Evolutionary conservation across 2,888 invertebrate species (phyloP), one percentile per base, ranked within the genome.

Genomic region (Hyppa rectilinea): DNA sequence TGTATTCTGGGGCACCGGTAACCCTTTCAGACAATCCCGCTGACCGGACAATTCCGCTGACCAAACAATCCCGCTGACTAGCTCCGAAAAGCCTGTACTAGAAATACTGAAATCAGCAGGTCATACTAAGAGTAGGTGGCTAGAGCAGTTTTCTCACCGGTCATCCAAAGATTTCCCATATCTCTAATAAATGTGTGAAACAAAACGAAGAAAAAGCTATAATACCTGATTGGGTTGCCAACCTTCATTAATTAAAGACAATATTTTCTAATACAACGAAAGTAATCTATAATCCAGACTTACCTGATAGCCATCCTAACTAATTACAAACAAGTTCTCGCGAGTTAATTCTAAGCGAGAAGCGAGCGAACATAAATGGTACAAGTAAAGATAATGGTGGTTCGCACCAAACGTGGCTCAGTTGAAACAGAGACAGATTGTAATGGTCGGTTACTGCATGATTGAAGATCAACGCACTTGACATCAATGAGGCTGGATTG

Each of bases 381-480:
- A 83, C 43, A 60, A 47, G 61, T n/a, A 36, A 29, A 66, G 50
- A 70, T 84, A 87, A 88, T 87, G 84, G 80, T 80, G 84, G 81
- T 84, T 86, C 80, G 60, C 82, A 78, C 85, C 82, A 81, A 84
- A 83, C 86, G 78, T 73, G 77, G 81, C 75, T 78, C 81, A 68
- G 72, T 71, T 70, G 77, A 69, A 80, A 82, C 87, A 81, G 85
- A 84, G 89, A 90, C 86, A 83, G 85, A 89, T 87, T 82, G 85
- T 85, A 85, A 89, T 85, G 72, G 77, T 68, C 65, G 77, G 78
- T 84, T 85, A 68, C 72, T 50, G 45, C 34, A 80, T 81, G 83
- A 86, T 82, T 66, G 83, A 74, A 55, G 79, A 76, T 76, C 69
- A 63, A 31, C 47, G 75, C 65, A 61, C 85, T 83, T 84, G 85